Conservation (phyloP, 2,797 vertebrate genomes). For the Cyclopterus lumpus region DNA sequence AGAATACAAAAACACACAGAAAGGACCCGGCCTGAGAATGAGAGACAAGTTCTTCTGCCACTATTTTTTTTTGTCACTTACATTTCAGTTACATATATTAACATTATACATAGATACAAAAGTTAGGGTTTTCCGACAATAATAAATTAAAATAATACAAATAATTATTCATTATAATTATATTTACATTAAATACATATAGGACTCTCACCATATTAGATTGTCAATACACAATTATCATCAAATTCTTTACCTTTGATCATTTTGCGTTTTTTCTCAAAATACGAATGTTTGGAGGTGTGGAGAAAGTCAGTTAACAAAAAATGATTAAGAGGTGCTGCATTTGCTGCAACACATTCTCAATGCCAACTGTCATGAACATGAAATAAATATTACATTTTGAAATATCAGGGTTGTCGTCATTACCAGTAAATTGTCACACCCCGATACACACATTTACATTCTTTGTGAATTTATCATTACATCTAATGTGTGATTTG, state of each 20-base stretch:
- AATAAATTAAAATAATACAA: too few relatives aligned
- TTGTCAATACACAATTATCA: neutral
- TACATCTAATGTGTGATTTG: neutral
- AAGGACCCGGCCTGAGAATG: constrained; percentile 1
- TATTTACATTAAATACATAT: neutral
- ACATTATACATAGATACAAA: too few relatives aligned
- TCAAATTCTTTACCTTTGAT: neutral
- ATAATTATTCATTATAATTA: too few relatives aligned
- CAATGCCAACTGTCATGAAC: neutral
- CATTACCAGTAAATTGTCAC: neutral
- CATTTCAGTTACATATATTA: neutral
- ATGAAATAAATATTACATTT: neutral
- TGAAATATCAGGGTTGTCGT: neutral
- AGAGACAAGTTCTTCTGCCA: neutral
- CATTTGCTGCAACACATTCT: neutral
- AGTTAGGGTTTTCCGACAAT: too few relatives aligned
- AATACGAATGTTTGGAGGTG: neutral
- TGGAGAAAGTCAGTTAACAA: neutral
- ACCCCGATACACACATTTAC: neutral
- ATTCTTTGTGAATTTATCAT: neutral
- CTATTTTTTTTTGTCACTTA: neutral
- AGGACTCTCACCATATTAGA: neutral
- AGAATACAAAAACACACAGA: neutral
- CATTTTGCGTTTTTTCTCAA: neutral
- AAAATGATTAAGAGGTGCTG: neutral